Percentiles rank a stretch among this genome's conserved stretches.
Evolutionary conservation across 2,113 vertebrate genomes (phyloP).

Genomic region (Centropristis striata): DNA sequence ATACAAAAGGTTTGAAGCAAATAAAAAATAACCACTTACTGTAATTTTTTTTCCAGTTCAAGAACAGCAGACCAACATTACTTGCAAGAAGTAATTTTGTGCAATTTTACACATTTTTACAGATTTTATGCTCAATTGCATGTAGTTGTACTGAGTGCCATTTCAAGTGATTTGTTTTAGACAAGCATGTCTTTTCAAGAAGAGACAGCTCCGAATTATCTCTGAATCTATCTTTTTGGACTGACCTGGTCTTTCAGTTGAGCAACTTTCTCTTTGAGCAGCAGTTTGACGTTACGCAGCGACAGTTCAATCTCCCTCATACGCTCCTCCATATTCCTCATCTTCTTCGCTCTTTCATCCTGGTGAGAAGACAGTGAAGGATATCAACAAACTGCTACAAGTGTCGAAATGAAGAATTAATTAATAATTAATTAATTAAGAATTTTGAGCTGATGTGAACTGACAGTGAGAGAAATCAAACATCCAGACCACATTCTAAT

Average conservation of each 20-base stretch:
- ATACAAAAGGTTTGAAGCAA: no score
- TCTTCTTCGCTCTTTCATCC: slow-evolving; percentile 87
- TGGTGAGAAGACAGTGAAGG: slow-evolving; percentile 75
- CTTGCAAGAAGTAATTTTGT: no score
- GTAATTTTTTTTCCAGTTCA: no score
- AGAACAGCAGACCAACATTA: no score
- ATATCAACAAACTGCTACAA: slow-evolving; percentile 10
- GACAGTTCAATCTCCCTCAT: slow-evolving; percentile 95
- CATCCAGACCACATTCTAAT: slow-evolving; percentile 13
- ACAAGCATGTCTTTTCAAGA: no score
- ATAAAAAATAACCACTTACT: no score
- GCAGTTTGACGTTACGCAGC: slow-evolving; percentile 91
- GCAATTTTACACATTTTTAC: no score
- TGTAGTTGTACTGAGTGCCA: no score
- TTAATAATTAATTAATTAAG: no score
- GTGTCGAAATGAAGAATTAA: background rate
- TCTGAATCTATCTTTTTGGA: background rate
- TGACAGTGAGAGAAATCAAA: slow-evolving; percentile 1
- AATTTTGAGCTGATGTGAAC: background rate
- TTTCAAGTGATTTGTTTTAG: no score
- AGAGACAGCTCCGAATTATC: no score
- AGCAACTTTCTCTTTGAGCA: slow-evolving; percentile 94
- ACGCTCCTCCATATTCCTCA: slow-evolving; percentile 91
- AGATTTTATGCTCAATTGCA: no score
- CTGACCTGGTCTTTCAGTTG: slow-evolving; percentile 96